Evolutionary conservation across 2,113 vertebrate genomes (phyloP).

Genomic region (Indicator maculatus): DNA sequence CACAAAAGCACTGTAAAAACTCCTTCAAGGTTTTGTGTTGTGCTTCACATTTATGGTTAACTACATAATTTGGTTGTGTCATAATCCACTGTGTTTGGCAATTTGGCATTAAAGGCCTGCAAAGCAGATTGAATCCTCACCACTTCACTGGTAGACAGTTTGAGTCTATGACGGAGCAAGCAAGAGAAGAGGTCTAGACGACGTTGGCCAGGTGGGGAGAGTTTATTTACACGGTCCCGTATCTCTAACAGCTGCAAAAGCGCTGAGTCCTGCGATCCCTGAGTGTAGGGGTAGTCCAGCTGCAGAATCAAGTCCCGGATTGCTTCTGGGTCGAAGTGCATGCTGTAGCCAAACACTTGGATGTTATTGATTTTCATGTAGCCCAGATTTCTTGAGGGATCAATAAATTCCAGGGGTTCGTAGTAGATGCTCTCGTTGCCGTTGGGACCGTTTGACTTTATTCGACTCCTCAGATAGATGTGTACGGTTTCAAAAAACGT

Average conservation of each 20-base stretch:
- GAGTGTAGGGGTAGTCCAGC: conserved; percentile 97
- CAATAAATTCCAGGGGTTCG: conserved; percentile 90
- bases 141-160: conserved; percentile 93
- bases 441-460: conserved; percentile 82
- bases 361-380: conserved; percentile 99
- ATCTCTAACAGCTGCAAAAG: conserved; percentile 94
- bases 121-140: conserved; percentile 91
- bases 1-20: conserved; percentile 86
- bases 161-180: conserved; percentile 93
- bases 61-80: conserved; percentile 97
- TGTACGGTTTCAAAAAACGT: conserved; percentile 98
- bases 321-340: conserved; percentile 97
- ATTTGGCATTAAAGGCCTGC: conserved; percentile 90
- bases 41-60: conserved; percentile 88
- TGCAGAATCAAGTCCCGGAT: conserved; percentile 96
- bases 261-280: conserved; percentile 95
- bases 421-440: conserved; percentile 91
- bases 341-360: conserved; percentile 98
- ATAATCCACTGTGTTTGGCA: conserved; percentile 94
- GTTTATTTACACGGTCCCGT: conserved; percentile 92
- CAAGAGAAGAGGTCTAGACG: conserved; percentile 94
- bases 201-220: conserved; percentile 91
- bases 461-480: conserved; percentile 93
- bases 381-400: conserved; percentile 90
- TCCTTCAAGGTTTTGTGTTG: conserved; percentile 77